These are phyloP conservation scores for Frankliniella fusca DNA, from an alignment of 2,888 invertebrate genomes.

Conservation along the genomic window DNA sequence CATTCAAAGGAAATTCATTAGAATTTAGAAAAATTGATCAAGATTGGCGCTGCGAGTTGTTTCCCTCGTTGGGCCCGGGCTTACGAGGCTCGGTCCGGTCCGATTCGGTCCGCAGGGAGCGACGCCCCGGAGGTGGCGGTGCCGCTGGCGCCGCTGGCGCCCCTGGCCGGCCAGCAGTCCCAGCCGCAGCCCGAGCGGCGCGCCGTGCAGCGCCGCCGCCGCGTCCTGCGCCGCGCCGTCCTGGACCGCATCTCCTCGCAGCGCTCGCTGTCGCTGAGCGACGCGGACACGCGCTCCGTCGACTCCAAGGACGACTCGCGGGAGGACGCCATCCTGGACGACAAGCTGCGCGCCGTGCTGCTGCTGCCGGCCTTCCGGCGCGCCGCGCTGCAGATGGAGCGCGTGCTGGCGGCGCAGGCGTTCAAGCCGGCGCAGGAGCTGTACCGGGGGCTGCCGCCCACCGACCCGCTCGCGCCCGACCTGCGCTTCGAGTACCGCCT, in stretches of 20 bases:
- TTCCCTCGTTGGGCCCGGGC: too few species aligned
- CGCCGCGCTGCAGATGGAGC: conserved; percentile 14
- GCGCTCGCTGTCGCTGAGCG: conserved; percentile 11
- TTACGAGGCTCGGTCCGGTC: too few species aligned
- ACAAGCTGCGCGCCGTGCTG: conserved; percentile 5
- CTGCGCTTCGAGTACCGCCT: conserved; percentile 64
- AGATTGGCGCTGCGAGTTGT: too few species aligned
- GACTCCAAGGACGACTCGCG: neutral
- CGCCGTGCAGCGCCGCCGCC: neutral
- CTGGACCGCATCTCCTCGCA: conserved; percentile 23
- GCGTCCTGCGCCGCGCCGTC: neutral
- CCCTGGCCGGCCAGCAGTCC: neutral
- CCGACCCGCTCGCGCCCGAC: conserved; percentile 60
- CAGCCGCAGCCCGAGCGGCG: neutral
- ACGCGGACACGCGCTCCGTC: conserved; percentile 9
- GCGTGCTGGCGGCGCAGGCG: neutral
- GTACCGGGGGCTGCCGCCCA: conserved; percentile 61
- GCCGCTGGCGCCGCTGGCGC: neutral
- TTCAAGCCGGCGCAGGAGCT: conserved; percentile 53
- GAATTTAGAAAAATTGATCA: too few species aligned
- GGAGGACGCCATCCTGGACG: neutral
- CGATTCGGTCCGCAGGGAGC: too few species aligned
- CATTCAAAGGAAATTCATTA: too few species aligned
- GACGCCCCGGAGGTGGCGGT: neutral
- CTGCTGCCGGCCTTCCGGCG: conserved; percentile 1